Percentiles rank a stretch among this genome's conserved stretches.
These are phyloP conservation scores for Synanthedon tipuliformis DNA, from an alignment of 2,888 invertebrate genomes.

Conservation along the genomic window DNA sequence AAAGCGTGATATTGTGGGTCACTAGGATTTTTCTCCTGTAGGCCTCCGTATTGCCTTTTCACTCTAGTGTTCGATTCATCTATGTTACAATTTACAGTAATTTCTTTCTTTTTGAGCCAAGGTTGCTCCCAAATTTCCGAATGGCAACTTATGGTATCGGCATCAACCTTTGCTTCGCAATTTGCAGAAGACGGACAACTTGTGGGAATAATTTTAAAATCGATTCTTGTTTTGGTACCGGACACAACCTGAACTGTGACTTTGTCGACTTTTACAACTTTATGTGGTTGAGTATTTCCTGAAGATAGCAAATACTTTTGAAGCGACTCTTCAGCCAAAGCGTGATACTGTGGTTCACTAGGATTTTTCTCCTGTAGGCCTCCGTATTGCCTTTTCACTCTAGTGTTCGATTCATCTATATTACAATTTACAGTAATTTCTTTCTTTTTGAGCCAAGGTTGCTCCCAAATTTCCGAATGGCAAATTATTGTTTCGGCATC, in stretches of 20 bases:
- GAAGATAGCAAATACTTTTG: slow-evolving; percentile 12
- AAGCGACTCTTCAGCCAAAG: slow-evolving; percentile 19
- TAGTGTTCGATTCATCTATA: not conserved
- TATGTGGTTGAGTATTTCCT: slow-evolving; percentile 6
- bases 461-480: slow-evolving; percentile 65
- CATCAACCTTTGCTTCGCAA: not conserved
- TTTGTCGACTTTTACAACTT: slow-evolving; percentile 17
- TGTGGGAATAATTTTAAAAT: slow-evolving; percentile 9
- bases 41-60: slow-evolving; percentile 4
- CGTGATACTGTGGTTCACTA: slow-evolving; percentile 14
- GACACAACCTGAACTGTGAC: slow-evolving; percentile 38
- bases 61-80: slow-evolving; percentile 3
- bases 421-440: slow-evolving; percentile 21
- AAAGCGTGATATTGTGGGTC: slow-evolving; percentile 14
- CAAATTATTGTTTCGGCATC: slow-evolving; percentile 21
- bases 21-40: slow-evolving; percentile 11
- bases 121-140: slow-evolving; percentile 1
- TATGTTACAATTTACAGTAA: not conserved
- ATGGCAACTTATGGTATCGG: not conserved
- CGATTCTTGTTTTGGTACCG: slow-evolving; percentile 54
- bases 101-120: slow-evolving; percentile 1
- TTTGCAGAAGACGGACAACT: not conserved
- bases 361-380: slow-evolving; percentile 9
- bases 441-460: slow-evolving; percentile 59
- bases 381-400: slow-evolving; percentile 4